Percentiles rank a stretch among this genome's conserved stretches.
Conservation (phyloP, 2,888 invertebrate genomes). For the Thalpophila matura region DNA sequence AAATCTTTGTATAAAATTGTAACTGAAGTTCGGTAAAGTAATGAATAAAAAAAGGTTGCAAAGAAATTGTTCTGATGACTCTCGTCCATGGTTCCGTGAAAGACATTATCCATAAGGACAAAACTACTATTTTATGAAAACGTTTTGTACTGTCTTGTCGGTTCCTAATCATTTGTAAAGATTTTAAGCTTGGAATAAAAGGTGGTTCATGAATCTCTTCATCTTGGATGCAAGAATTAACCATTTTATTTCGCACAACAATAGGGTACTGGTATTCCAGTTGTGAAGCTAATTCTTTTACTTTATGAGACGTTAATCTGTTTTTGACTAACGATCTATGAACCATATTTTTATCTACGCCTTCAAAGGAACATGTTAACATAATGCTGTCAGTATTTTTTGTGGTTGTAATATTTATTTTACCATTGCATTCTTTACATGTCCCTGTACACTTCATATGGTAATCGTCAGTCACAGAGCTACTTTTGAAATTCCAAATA, state of each 20-base stretch:
- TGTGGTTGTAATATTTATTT: background rate
- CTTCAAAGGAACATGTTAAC: background rate
- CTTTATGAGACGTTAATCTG: slow-evolving; percentile 6
- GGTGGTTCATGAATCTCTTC: slow-evolving; percentile 23
- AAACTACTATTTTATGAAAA: slow-evolving; percentile 29
- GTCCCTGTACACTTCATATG: no score
- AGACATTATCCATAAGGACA: slow-evolving; percentile 29
- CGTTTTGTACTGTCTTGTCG: slow-evolving; percentile 27
- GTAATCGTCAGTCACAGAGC: no score
- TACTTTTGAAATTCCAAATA: slow-evolving; percentile 7
- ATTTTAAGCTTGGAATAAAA: slow-evolving; percentile 21
- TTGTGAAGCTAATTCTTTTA: slow-evolving; percentile 11
- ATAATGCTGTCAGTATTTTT: background rate
- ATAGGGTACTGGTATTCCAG: slow-evolving; percentile 16
- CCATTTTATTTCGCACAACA: slow-evolving; percentile 21
- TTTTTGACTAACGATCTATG: slow-evolving; percentile 13
- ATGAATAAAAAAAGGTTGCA: slow-evolving; percentile 34
- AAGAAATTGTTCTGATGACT: slow-evolving; percentile 30
- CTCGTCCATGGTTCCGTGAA: slow-evolving; percentile 27
- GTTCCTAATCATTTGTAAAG: slow-evolving; percentile 30
- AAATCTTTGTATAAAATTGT: slow-evolving; percentile 15
- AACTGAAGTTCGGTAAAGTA: slow-evolving; percentile 35
- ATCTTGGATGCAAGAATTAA: slow-evolving; percentile 23
- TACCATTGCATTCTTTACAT: slow-evolving; percentile 3
- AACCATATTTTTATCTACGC: slow-evolving; percentile 6